These are phyloP conservation scores for Spodoptera littoralis DNA, from an alignment of 2,888 invertebrate species.

Conservation along the genomic window DNA sequence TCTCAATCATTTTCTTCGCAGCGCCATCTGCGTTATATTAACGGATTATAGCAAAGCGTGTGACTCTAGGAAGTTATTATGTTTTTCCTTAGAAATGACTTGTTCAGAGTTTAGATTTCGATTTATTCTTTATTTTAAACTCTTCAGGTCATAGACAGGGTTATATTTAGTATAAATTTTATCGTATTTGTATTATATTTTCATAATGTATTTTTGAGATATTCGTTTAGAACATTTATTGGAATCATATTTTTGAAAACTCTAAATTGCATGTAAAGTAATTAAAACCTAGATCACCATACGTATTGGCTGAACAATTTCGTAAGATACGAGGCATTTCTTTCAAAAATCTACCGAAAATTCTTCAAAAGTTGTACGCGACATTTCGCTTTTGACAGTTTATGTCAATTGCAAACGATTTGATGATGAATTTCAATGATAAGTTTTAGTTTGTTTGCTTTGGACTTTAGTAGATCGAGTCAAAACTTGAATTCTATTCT, in stretches of 20 bases:
- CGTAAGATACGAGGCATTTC: constrained; percentile 53
- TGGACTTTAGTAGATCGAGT: constrained; percentile 64
- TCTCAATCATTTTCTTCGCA: constrained; percentile 20
- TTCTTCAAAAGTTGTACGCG: constrained; percentile 49
- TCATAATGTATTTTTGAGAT: constrained; percentile 88
- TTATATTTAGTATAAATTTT: constrained; percentile 89
- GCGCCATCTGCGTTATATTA: constrained; percentile 20
- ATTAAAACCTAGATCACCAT: constrained; percentile 77
- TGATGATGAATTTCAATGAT: constrained; percentile 50
- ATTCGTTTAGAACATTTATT: constrained; percentile 87
- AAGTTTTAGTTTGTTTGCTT: constrained; percentile 57
- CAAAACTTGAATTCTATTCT: constrained; percentile 70
- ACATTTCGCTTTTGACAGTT: constrained; percentile 57
- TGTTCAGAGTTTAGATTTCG: constrained; percentile 84
- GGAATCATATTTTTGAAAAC: constrained; percentile 88
- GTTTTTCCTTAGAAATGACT: constrained; percentile 78
- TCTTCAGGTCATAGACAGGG: constrained; percentile 89
- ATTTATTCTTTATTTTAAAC: constrained; percentile 80
- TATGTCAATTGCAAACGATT: constrained; percentile 51
- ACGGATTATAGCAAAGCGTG: constrained; percentile 42
- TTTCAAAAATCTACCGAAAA: constrained; percentile 55
- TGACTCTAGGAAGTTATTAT: constrained; percentile 47
- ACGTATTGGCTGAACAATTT: constrained; percentile 73
- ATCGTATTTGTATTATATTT: constrained; percentile 89
- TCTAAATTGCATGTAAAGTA: constrained; percentile 84